Percentiles rank a stretch among this genome's conserved stretches.
Evolutionary conservation across 2,797 vertebrate species (phyloP).

Genomic region (Sandelia bainsii): DNA sequence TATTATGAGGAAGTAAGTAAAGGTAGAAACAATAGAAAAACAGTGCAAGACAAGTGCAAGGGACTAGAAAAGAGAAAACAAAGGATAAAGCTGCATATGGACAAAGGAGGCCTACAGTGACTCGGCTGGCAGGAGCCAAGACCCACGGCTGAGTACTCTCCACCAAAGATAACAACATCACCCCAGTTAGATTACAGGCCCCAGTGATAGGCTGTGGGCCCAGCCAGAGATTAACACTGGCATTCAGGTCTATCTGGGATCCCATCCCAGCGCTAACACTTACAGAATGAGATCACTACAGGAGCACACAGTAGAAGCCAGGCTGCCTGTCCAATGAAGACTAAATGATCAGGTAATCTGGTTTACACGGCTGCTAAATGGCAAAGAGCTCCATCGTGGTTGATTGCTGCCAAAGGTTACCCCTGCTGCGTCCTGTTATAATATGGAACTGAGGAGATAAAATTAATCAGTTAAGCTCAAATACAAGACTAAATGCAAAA

Average conservation of each 20-base stretch:
- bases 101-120: slow-evolving; percentile 40
- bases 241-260: slow-evolving; percentile 70
- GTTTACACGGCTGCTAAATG: slow-evolving; percentile 71
- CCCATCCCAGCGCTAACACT: slow-evolving; percentile 65
- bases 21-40: neutral
- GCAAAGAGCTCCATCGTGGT: slow-evolving; percentile 58
- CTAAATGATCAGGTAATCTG: slow-evolving; percentile 77
- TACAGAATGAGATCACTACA: slow-evolving; percentile 69
- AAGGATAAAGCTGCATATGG: slow-evolving; percentile 32
- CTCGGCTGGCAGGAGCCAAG: slow-evolving; percentile 48
- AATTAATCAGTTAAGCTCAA: slow-evolving; percentile 58
- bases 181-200: slow-evolving; percentile 60
- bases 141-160: slow-evolving; percentile 65
- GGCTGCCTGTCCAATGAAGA: slow-evolving; percentile 67
- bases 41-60: slow-evolving; percentile 3
- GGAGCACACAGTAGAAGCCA: slow-evolving; percentile 63
- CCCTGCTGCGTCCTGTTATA: slow-evolving; percentile 56
- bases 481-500: slow-evolving; percentile 49
- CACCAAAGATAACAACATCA: slow-evolving; percentile 72
- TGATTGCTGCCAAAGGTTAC: slow-evolving; percentile 70
- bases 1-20: too few species aligned
- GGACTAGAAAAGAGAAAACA: slow-evolving; percentile 17
- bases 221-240: slow-evolving; percentile 71
- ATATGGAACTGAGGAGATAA: slow-evolving; percentile 62
- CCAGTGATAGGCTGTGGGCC: slow-evolving; percentile 69